These are phyloP conservation scores for Rhinichthys osculus DNA, from an alignment of 2,797 vertebrate species.

Conservation along the genomic window DNA sequence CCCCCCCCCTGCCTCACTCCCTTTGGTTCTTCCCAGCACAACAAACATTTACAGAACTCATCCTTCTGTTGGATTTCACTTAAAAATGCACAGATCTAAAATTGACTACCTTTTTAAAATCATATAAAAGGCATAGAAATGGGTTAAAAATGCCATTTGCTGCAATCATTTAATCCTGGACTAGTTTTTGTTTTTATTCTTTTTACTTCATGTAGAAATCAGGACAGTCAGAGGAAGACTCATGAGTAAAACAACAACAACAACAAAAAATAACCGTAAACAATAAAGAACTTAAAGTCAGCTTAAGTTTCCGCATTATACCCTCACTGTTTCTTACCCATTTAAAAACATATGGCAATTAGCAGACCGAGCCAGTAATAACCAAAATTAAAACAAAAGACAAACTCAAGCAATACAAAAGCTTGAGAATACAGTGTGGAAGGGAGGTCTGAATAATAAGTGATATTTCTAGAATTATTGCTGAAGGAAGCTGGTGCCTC, in stretches of 20 bases:
- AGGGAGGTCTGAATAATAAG: conserved; percentile 55
- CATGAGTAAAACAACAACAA: conserved; percentile 58
- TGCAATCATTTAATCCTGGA: conserved; percentile 51
- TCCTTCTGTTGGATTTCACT: conserved; percentile 65
- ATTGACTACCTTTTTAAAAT: conserved; percentile 58
- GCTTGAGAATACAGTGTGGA: conserved; percentile 51
- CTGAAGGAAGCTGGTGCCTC: conserved; percentile 72
- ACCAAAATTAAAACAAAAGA: conserved; percentile 62
- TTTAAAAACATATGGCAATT: conserved; percentile 79
- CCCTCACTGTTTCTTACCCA: conserved; percentile 73
- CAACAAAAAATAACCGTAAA: conserved; percentile 67
- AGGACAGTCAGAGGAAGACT: conserved; percentile 68
- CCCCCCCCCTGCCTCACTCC: conserved; percentile 16
- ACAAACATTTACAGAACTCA: conserved; percentile 52
- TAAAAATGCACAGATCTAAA: conserved; percentile 65
- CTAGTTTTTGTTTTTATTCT: conserved; percentile 56
- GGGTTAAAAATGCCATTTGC: conserved; percentile 66
- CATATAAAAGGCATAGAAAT: conserved; percentile 70
- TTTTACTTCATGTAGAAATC: conserved; percentile 73
- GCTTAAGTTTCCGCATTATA: conserved; percentile 65
- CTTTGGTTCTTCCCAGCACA: conserved; percentile 54
- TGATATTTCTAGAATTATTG: conserved; percentile 77
- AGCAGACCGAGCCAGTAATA: conserved; percentile 70
- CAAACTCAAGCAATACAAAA: conserved; percentile 60
- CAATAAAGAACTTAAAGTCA: conserved; percentile 68